Percentiles rank a stretch among this genome's conserved stretches.
These are phyloP conservation scores for Carpatolechia fugitivella DNA, from an alignment of 2,888 invertebrate genomes.

Conservation along the genomic window DNA sequence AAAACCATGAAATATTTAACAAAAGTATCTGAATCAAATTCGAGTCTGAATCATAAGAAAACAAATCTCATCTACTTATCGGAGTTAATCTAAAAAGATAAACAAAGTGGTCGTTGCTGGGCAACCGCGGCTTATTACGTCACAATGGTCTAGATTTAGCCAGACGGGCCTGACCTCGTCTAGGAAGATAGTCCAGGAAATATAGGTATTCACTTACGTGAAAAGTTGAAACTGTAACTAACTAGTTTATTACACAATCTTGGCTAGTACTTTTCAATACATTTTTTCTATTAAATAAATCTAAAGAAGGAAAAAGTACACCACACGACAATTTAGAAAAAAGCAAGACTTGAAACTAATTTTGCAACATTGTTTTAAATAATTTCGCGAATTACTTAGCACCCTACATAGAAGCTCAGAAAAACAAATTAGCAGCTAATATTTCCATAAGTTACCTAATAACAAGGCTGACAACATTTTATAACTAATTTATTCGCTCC, in stretches of 20 bases:
- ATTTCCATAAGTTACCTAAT: constrained; percentile 9
- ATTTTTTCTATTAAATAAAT: not conserved
- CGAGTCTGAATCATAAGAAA: not conserved
- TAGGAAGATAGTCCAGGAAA: constrained; percentile 53
- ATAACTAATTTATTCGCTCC: constrained; percentile 5
- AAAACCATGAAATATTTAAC: not conserved
- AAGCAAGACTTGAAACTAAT: too few species aligned
- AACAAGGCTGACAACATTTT: constrained; percentile 13
- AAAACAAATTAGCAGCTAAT: constrained; percentile 5
- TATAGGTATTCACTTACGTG: constrained; percentile 28
- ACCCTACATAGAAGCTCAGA: not conserved
- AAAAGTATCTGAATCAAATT: not conserved
- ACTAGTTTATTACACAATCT: constrained; percentile 3
- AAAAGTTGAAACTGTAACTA: not conserved
- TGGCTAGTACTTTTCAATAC: not conserved
- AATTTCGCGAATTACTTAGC: too few species aligned
- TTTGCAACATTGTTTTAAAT: not conserved
- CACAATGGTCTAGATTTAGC: constrained; percentile 47
- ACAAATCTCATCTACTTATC: not conserved
- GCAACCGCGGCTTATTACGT: constrained; percentile 36
- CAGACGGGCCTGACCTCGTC: constrained; percentile 33
- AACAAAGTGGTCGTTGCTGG: constrained; percentile 2
- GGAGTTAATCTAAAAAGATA: not conserved
- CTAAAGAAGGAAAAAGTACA: not conserved
- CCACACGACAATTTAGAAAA: too few species aligned